Conservation (phyloP, 2,888 invertebrate genomes). For the Agonum fuliginosum region DNA sequence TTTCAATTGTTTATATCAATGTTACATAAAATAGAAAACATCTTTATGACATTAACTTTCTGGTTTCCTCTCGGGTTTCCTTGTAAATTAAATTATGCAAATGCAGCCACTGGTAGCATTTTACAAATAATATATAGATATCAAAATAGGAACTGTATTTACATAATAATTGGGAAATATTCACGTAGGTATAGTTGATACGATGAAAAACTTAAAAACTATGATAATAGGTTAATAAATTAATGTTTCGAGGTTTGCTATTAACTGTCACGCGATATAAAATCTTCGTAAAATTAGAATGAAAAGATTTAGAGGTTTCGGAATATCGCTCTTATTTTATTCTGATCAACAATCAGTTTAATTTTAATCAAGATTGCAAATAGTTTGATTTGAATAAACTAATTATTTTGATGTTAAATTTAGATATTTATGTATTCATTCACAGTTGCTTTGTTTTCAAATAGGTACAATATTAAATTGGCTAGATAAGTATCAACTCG, state of each 20-base stretch:
- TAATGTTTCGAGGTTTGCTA: conserved; percentile 20
- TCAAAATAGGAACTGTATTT: not conserved
- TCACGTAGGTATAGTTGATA: not conserved
- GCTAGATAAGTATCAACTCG: too few species aligned
- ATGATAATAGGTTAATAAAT: conserved; percentile 25
- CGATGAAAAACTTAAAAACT: conserved; percentile 27
- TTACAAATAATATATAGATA: not conserved
- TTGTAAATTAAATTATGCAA: too few species aligned
- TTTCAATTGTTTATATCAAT: too few species aligned
- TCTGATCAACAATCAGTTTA: conserved; percentile 7
- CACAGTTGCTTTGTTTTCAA: too few species aligned
- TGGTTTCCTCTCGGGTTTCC: too few species aligned
- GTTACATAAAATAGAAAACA: too few species aligned
- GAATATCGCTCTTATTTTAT: conserved; percentile 19
- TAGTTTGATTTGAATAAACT: conserved; percentile 2
- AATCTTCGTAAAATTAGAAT: conserved; percentile 14
- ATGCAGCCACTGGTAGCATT: too few species aligned
- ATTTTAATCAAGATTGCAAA: conserved; percentile 11
- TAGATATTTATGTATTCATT: too few species aligned
- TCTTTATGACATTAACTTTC: too few species aligned
- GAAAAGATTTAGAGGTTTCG: conserved; percentile 7
- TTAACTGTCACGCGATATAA: conserved; percentile 16
- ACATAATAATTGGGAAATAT: not conserved
- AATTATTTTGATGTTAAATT: not conserved
- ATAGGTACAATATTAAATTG: too few species aligned